A percentile compares a stretch with the other conserved stretches of the same genome.
Evolutionary conservation across 2,888 invertebrate species (phyloP).

Genomic region (Meandrusa payeni): DNA sequence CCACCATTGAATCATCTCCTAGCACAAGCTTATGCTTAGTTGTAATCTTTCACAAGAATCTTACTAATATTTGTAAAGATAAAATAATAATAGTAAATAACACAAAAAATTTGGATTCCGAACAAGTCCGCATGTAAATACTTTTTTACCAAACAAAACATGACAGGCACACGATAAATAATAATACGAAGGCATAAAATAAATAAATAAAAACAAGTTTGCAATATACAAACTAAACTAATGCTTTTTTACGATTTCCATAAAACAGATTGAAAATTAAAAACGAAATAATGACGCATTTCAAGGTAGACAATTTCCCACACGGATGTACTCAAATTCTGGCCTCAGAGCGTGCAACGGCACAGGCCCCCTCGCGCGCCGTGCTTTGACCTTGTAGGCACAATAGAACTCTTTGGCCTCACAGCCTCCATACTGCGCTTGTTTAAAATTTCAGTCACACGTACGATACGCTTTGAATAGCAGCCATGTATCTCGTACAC

Average conservation of each 20-base stretch:
- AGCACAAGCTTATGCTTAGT: too few species aligned
- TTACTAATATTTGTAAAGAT: too few species aligned
- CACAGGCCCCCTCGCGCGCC: slow-evolving; percentile 44
- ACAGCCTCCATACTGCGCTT: slow-evolving; percentile 33
- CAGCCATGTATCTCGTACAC: slow-evolving; percentile 31
- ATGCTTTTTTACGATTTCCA: not conserved
- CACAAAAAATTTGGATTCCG: too few species aligned
- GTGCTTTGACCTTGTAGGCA: slow-evolving; percentile 68
- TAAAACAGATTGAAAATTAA: not conserved
- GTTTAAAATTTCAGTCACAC: slow-evolving; percentile 36
- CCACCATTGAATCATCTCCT: too few species aligned
- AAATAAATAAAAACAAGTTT: too few species aligned
- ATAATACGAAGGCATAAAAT: too few species aligned
- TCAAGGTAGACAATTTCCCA: slow-evolving; percentile 38
- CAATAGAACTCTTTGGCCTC: slow-evolving; percentile 53
- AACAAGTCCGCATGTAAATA: too few species aligned
- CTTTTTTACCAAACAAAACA: too few species aligned
- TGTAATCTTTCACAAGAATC: too few species aligned
- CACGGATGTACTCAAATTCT: slow-evolving; percentile 44
- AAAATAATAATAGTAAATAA: too few species aligned
- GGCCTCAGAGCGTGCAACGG: slow-evolving; percentile 51
- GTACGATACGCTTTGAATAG: slow-evolving; percentile 27
- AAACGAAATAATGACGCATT: slow-evolving; percentile 14
- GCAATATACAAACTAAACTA: too few species aligned
- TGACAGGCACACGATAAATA: too few species aligned